These are phyloP conservation scores for Acrocephalus scirpaceus DNA, from an alignment of 2,797 vertebrate genomes.

Conservation along the genomic window DNA sequence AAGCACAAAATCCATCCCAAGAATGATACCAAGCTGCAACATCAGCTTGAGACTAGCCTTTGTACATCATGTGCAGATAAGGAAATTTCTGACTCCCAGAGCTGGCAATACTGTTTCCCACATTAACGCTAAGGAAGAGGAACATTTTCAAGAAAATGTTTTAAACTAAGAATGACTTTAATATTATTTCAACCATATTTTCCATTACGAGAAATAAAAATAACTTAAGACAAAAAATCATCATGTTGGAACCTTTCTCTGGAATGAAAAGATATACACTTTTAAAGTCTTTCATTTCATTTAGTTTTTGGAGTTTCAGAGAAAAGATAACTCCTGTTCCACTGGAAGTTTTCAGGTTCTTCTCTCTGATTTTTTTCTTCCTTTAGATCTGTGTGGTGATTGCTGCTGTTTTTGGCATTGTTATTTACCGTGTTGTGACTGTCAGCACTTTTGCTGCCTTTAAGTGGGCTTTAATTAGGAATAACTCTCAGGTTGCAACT, in stretches of 20 bases:
- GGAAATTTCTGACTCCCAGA: neutral
- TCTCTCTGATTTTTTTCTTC: neutral
- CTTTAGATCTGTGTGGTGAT: constrained; percentile 92
- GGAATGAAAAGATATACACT: neutral
- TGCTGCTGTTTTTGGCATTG: constrained; percentile 91
- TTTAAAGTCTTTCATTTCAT: neutral
- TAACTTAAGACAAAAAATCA: neutral
- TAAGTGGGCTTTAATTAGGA: constrained; percentile 93
- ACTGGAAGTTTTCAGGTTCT: neutral
- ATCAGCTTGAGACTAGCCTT: neutral
- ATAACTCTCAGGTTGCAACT: constrained; percentile 94
- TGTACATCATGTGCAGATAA: neutral
- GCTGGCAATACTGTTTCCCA: neutral
- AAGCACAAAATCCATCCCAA: neutral
- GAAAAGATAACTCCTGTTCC: neutral
- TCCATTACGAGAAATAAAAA: neutral
- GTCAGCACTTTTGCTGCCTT: constrained; percentile 95
- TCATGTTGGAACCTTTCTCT: neutral
- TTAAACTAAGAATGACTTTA: neutral
- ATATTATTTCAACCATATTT: neutral
- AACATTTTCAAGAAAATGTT: neutral
- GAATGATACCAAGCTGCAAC: neutral
- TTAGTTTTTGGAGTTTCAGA: neutral
- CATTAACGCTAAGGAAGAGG: neutral
- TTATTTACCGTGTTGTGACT: constrained; percentile 94